Base-by-base conservation (phyloP, 2,797 vertebrate species). In the Microhierax caerulescens region DNA sequence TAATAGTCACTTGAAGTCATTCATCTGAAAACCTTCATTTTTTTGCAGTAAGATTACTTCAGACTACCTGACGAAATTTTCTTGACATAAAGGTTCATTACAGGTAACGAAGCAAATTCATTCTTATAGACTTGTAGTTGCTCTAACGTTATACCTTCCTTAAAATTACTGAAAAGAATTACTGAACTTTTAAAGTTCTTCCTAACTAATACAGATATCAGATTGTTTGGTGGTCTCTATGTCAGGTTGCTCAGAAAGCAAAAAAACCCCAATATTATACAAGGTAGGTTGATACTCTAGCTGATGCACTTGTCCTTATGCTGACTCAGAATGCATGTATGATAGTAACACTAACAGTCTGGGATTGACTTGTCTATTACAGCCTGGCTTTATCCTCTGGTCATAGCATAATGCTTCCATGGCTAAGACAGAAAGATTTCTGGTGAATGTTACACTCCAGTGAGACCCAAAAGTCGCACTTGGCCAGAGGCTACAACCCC, bases 21-120 rank as follows among this genome's bases (percentile, higher is more conserved):
- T 80, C 2, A 75, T 56, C 30, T 81, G 76, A 64, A 84, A 75
- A 81, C 8, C 10, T 81, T 64, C n/a, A 48, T 56, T 79, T 22
- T 22, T 83, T 60, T 75, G 13, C 37, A 54, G 73, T 30, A 37
- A 41, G 60, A 48, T 53, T 85, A 48, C 15, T 64, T 87, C 50
- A 68, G 50, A 54, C 28, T 75, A 41, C 20, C 39, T 89, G 59
- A 81, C 48, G 87, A 75, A 93, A 78, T 11, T 51, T 67, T 74
- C 45, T 47, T 72, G 36, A 34, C 13, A 28, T 65, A 68, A 75
- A 48, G 28, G 23, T 27, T 93, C 37, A 28, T 73, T 47, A 32
- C 4, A 82, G 39, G 36, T 56, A 84, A 84, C 22, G 37, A 88
- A 63, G 39, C 9, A 79, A 82, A 93, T 77, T 80, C 27, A 70